Base-by-base conservation (phyloP, 1,140 invertebrate genomes). In the Pemphigus obesinymphae region DNA sequence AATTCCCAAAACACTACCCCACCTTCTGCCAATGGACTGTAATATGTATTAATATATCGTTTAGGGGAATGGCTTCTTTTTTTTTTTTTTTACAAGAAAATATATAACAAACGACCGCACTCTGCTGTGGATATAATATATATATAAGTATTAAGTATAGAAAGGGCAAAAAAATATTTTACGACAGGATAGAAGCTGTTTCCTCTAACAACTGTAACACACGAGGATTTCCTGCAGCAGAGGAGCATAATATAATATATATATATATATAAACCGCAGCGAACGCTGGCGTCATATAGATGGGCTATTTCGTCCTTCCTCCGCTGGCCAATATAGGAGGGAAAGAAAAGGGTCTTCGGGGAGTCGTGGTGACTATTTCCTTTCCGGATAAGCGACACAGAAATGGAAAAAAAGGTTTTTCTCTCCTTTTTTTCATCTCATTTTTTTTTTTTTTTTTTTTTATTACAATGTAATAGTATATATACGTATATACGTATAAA, bases 311-410 rank as follows among this genome's bases (percentile, higher is more conserved):
- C 68, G 43, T 48, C 40, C 66, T 26, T 43, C 37, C 37, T 70
- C 43, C 23, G 29, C 17, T 23, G 17, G 68, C 68, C 68, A 72
- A 72, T 72, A 72, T 72, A 45, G 68, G 43, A 11, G 66, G n/a
- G 23, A 70, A 68, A 70, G 37, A 70, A 73, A 73, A 50, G 70
- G 70, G 70, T 73, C 70, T 73, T 73, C 70, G 70, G 70, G 70
- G 70, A 73, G 70, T 73, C 70, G 70, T 73, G 70, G 70, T 50
- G 45, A 73, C 70, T 73, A 73, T 73, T 73, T 73, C 70, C 43
- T 48, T 73, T 34, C 45, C 43, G 70, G 70, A 73, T 73, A 73
- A 73, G 43, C 43, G 70, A 73, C 70, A 50, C 70, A 73, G 45
- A 73, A 73, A 73, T 73, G 70, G 70, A 73, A 73, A 73, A 73